Percentiles rank a stretch among this genome's conserved stretches.
phyloP scores from a whole-genome alignment of 2,888 invertebrate genomes.

The Thumatha senex region DNA sequence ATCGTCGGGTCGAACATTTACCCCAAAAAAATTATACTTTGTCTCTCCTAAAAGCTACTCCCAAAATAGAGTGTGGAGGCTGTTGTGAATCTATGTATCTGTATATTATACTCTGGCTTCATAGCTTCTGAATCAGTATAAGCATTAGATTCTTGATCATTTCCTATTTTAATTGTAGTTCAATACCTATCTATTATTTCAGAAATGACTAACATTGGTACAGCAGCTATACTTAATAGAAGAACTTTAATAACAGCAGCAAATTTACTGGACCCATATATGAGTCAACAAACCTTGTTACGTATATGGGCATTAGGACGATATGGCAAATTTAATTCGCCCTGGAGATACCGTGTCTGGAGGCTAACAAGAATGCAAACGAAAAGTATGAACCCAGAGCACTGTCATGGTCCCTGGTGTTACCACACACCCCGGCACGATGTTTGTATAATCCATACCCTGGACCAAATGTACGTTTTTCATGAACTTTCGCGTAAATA shows the following conservation, averaged over 20 bases:
- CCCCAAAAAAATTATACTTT: no score
- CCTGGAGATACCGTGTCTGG: conserved; percentile 48
- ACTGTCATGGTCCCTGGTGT: conserved; percentile 55
- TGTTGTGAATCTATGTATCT: no score
- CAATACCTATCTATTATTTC: conserved; percentile 17
- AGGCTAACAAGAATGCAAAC: conserved; percentile 47
- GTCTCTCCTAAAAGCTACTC: no score
- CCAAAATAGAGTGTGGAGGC: no score
- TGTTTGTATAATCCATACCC: conserved; percentile 40
- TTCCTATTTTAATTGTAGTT: no score
- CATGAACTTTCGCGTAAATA: background rate
- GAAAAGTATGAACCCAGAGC: conserved; percentile 53
- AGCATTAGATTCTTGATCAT: no score
- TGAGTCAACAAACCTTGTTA: conserved; percentile 21
- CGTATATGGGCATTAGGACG: conserved; percentile 51
- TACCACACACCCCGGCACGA: conserved; percentile 55
- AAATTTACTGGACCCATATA: conserved; percentile 47
- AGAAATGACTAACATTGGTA: conserved; percentile 47
- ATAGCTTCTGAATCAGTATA: no score
- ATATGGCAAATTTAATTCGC: conserved; percentile 38
- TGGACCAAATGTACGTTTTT: conserved; percentile 51
- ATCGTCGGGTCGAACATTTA: no score
- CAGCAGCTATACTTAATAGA: conserved; percentile 47
- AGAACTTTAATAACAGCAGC: conserved; percentile 50
- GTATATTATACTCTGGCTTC: no score